Conservation (phyloP, 2,113 vertebrate genomes). For the Mixornis gularis region DNA sequence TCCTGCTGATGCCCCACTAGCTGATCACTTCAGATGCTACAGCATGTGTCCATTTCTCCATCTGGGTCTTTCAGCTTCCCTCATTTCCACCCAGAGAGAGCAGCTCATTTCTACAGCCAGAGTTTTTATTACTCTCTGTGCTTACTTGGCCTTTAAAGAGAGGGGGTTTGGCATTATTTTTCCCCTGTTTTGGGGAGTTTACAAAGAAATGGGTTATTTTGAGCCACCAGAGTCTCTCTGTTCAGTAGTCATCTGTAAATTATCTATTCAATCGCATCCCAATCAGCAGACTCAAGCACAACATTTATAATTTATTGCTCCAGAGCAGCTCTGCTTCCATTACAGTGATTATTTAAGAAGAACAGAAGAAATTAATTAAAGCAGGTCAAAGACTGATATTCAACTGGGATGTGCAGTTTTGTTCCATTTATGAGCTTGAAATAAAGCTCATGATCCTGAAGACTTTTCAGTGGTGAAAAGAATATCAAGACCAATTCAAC, state of each 20-base stretch:
- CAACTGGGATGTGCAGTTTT: background rate
- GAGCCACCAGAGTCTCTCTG: background rate
- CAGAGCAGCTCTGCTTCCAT: background rate
- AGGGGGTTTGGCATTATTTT: background rate
- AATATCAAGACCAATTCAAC: background rate
- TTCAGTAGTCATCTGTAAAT: background rate
- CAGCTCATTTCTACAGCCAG: background rate
- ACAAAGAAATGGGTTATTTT: background rate
- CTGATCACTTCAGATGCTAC: background rate
- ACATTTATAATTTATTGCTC: background rate
- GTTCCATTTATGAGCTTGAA: background rate
- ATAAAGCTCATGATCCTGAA: background rate
- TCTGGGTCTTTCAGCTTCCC: background rate
- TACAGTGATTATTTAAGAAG: background rate
- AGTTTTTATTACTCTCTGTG: background rate
- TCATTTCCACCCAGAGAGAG: background rate
- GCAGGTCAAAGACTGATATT: background rate
- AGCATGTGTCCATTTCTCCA: background rate
- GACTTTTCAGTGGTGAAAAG: background rate
- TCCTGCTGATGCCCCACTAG: background rate
- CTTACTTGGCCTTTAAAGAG: background rate
- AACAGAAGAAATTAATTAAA: background rate
- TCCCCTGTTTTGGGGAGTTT: background rate
- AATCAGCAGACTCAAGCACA: background rate
- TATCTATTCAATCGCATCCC: background rate